phyloP scores from a whole-genome alignment of 2,113 vertebrate species.

The Pyxicephalus adspersus region DNA sequence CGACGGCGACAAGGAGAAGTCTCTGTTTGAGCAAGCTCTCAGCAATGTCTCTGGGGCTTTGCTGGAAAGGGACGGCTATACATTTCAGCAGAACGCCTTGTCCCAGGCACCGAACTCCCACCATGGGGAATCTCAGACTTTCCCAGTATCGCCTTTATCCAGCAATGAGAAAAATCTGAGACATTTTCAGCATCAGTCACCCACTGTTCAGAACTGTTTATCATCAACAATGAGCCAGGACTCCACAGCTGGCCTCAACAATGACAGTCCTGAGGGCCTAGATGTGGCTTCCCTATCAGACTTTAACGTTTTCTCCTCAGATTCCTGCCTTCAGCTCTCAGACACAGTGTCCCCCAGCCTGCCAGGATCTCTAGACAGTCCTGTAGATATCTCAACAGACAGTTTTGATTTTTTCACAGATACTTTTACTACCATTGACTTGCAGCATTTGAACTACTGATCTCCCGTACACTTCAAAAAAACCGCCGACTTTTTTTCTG shows the following conservation, averaged over 20 bases:
- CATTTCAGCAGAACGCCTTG: constrained; percentile 88
- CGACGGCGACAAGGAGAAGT: constrained; percentile 81
- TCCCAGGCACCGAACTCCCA: constrained; percentile 81
- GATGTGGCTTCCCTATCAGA: constrained; percentile 90
- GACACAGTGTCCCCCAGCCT: constrained; percentile 91
- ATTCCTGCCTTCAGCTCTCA: constrained; percentile 94
- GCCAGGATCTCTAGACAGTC: constrained; percentile 87
- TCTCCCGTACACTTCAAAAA: constrained; percentile 59
- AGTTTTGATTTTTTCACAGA: constrained; percentile 96
- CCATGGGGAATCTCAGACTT: constrained; percentile 87
- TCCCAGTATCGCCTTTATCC: constrained; percentile 81
- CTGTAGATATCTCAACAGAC: constrained; percentile 86
- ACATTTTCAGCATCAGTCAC: constrained; percentile 91
- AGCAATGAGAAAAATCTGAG: constrained; percentile 97
- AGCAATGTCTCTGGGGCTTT: constrained; percentile 80
- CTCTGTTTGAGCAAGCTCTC: constrained; percentile 80
- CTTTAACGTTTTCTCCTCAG: constrained; percentile 87
- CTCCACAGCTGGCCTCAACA: constrained; percentile 94
- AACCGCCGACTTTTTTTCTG: constrained; percentile 69
- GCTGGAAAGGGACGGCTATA: constrained; percentile 86
- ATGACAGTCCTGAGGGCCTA: constrained; percentile 86
- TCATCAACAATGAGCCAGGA: constrained; percentile 92
- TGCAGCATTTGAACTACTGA: constrained; percentile 94
- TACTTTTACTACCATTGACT: constrained; percentile 92
- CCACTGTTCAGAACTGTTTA: constrained; percentile 88